Evolutionary conservation across 2,797 vertebrate species (phyloP), one percentile per base, ranked within the genome.

Genomic region (Etheostoma nigrum): DNA sequence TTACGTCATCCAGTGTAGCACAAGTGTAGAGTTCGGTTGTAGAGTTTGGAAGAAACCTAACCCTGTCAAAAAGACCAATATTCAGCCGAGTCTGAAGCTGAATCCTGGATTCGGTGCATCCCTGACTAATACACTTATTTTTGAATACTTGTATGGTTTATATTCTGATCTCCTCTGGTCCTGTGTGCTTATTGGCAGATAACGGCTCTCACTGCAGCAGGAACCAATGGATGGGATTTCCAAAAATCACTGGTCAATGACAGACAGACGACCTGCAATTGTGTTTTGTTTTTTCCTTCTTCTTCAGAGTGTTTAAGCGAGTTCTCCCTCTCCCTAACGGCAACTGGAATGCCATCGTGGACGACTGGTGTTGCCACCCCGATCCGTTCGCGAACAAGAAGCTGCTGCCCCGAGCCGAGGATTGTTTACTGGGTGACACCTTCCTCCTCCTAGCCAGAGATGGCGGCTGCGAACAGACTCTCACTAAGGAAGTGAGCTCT

Each of bases 281-380:
- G 2, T 18, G 27, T 69, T 25, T 45, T 53, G 0, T 47, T 36
- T n/a, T 54, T 12, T 10, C 36, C 10, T 40, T 4, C 47, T 58
- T 33, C 49, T 25, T 48, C 72, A 99, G 97, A 91, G 90, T 83
- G 36, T 96, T 99, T 71, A 93, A 93, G 57, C 93, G 98, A 89
- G 96, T 99, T 62, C 97, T 99, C 66, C 96, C 98, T 51, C 93
- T 99, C 60, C 98, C 98, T 0, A 95, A 95, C 59, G 96, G 96
- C 65, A 96, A 97, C 92, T 99, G 98, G 98, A 97, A 92, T 53
- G 86, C 95, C 75, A 92, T 99, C 12, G 96, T 99, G 74, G 98
- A 96, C 19, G 97, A 98, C 81, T 99, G 98, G 98, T 99, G 98
- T 84, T 99, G 98, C 88, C 98, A 99, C 83, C 93, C 97, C 0